Conservation (phyloP, 2,113 vertebrate species). For the Anguilla japonica region DNA sequence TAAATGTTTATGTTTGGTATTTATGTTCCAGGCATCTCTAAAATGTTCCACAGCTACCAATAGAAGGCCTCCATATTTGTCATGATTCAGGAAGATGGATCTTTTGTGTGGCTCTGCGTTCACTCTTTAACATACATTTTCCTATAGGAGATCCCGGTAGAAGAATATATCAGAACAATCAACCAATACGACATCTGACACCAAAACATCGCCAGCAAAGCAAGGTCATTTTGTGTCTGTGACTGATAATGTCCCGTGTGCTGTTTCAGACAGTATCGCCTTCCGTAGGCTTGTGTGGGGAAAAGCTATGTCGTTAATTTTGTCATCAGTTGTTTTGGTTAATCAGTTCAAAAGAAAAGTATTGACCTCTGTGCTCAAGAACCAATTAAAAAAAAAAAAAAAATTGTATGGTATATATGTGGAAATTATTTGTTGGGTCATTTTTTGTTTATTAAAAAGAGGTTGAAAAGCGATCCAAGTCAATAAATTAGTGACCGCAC, state of each 20-base stretch:
- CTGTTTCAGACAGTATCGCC: background rate
- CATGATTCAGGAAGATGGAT: background rate
- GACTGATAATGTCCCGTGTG: background rate
- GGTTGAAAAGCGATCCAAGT: too few species aligned
- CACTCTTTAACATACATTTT: background rate
- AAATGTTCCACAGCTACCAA: background rate
- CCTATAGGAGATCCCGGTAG: background rate
- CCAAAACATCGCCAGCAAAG: too few species aligned
- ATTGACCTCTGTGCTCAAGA: background rate
- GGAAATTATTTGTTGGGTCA: background rate
- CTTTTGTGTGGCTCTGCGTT: background rate
- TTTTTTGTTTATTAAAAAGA: background rate
- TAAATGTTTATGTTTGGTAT: background rate
- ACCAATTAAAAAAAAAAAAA: background rate
- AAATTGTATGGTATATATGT: background rate
- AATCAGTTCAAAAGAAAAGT: background rate
- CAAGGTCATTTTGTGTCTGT: background rate
- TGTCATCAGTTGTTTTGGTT: background rate
- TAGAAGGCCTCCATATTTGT: background rate
- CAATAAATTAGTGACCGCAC: too few species aligned
- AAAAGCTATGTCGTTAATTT: too few species aligned
- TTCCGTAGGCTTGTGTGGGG: too few species aligned
- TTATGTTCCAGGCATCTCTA: background rate
- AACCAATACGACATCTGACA: background rate
- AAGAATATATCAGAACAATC: background rate